phyloP scores from a whole-genome alignment of 2,888 invertebrate genomes.

The Scaptomyza caliginosa region DNA sequence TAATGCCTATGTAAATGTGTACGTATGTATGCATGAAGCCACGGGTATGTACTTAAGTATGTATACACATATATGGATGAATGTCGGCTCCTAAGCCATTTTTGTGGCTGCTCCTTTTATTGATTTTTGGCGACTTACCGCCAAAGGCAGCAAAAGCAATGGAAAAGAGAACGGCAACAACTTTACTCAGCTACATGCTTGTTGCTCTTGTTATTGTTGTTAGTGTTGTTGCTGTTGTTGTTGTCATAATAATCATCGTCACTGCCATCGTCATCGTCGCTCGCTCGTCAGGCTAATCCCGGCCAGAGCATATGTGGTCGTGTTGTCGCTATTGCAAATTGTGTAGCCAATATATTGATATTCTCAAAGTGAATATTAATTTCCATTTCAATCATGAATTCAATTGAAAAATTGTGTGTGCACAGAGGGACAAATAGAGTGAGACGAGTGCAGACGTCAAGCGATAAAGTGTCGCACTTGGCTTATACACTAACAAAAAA shows the following conservation, averaged over 20 bases:
- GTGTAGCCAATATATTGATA: conserved; percentile 40
- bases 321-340: conserved; percentile 17
- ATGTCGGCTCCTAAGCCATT: conserved; percentile 43
- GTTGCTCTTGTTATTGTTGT: conserved; percentile 5
- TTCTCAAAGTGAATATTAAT: conserved; percentile 69
- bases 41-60: conserved; percentile 1
- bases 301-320: conserved; percentile 33
- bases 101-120: conserved; percentile 50
- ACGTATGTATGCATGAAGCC: background rate
- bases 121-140: conserved; percentile 43
- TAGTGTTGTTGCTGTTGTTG: background rate
- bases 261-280: conserved; percentile 1
- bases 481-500: background rate
- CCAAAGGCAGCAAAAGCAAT: conserved; percentile 25
- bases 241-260: conserved; percentile 27
- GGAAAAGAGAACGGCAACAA: conserved; percentile 12
- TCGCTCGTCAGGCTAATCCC: conserved; percentile 39
- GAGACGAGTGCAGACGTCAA: background rate
- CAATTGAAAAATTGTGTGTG: conserved; percentile 49
- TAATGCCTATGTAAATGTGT: conserved; percentile 15
- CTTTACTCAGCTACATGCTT: conserved; percentile 17
- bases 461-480: conserved; percentile 24
- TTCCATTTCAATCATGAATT: conserved; percentile 62
- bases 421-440: conserved; percentile 12
- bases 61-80: conserved; percentile 6